Evolutionary conservation across 2,113 vertebrate species (phyloP).

Genomic region (Lepisosteus oculatus): DNA sequence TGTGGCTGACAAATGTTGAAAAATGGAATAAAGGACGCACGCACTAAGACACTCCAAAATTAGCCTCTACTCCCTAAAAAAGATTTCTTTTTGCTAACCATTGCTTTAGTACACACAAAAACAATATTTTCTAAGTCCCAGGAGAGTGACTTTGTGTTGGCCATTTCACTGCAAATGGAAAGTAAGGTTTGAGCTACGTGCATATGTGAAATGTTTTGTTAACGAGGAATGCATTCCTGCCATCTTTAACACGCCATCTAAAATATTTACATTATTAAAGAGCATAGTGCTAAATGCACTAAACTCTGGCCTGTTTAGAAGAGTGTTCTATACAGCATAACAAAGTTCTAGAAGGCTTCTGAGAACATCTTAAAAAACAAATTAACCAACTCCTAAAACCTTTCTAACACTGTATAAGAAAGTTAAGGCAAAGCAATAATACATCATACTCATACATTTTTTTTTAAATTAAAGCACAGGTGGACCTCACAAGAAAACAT

Average conservation of each 20-base stretch:
- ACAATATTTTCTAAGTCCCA: too few relatives aligned
- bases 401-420: too few relatives aligned
- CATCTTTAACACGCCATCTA: slow-evolving; percentile 15
- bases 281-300: not conserved
- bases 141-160: too few relatives aligned
- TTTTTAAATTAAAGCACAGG: too few relatives aligned
- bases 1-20: slow-evolving; percentile 17
- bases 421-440: too few relatives aligned
- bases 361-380: too few relatives aligned
- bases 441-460: too few relatives aligned
- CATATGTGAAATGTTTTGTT: slow-evolving; percentile 46
- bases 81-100: slow-evolving; percentile 1
- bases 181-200: slow-evolving; percentile 18
- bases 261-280: slow-evolving; percentile 16
- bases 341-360: too few relatives aligned
- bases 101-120: not conserved
- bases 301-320: too few relatives aligned
- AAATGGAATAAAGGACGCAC: slow-evolving; percentile 19
- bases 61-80: not conserved
- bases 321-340: too few relatives aligned
- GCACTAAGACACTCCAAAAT: slow-evolving; percentile 26
- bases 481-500: too few relatives aligned
- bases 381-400: too few relatives aligned
- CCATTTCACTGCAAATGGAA: not conserved
- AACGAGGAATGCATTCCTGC: slow-evolving; percentile 22